Base-by-base conservation (phyloP, 2,888 invertebrate genomes). In the Agrochola litura region DNA sequence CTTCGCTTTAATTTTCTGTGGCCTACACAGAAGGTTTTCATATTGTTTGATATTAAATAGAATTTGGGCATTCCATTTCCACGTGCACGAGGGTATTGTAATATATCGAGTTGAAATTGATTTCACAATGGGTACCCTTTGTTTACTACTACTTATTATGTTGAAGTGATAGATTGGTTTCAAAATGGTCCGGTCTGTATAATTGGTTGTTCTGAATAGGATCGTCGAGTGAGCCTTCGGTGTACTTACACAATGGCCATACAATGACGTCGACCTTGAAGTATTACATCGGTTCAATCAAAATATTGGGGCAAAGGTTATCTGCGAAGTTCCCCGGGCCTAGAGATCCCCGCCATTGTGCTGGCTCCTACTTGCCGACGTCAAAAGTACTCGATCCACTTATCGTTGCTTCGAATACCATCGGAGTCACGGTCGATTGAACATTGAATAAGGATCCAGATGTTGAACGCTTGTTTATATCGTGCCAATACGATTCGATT, bases 241-340 rank as follows among this genome's bases (percentile, higher is more conserved):
- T 82, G 83, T 84, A 88, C 91, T 83, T 84, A 88, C 91, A 94
- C 94, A 95, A 95, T 93, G 82, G 91, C 76, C 82, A 82, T 84
- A 92, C 94, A 94, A 93, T 92, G 91, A 91, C 84, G 85, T 80
- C 91, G 93, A 92, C 96, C 95, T 96, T 95, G 94, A 90, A 87
- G 88, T 93, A 93, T 92, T 92, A 92, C 91, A 91, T 92, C 91
- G 91, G 91, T 94, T 94, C 93, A 94, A 94, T 95, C 94, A 94
- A 93, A 95, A 94, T 94, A 95, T 94, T 93, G 93, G 92, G 92
- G 83, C 92, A 95, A 94, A 95, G 95, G 95, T 96, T 95, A 95
- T 93, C 91, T 91, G 79, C 81, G 90, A 86, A 89, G 85, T 83
- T 87, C 88, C 83, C 83, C 85, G 88, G 86, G 83, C 76, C 86